A percentile compares a stretch with the other conserved stretches of the same genome.
phyloP scores from a whole-genome alignment of 2,113 vertebrate genomes.

The Leptobrachium leishanense region DNA sequence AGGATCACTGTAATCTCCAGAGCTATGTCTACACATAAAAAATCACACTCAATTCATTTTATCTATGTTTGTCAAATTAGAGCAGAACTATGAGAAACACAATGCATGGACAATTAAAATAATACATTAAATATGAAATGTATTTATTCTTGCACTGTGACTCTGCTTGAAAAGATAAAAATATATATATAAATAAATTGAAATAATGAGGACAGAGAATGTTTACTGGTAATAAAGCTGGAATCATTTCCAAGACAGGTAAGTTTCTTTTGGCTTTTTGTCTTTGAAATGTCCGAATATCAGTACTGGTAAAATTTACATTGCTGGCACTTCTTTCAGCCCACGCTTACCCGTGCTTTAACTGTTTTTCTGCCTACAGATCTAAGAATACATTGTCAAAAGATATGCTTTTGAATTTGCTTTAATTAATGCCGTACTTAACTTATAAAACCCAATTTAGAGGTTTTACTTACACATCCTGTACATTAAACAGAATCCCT shows the following conservation, averaged over 20 bases:
- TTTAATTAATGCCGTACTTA: too few species aligned
- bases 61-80: slow-evolving; percentile 25
- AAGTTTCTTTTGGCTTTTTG: slow-evolving; percentile 36
- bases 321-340: slow-evolving; percentile 33
- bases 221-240: slow-evolving; percentile 45
- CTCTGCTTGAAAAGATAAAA: slow-evolving; percentile 42
- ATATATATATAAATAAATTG: slow-evolving; percentile 38
- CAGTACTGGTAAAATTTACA: slow-evolving; percentile 42
- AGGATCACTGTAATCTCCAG: too few species aligned
- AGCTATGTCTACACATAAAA: too few species aligned
- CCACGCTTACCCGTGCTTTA: slow-evolving; percentile 26
- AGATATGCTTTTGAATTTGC: neutral
- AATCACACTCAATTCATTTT: neutral
- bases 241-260: slow-evolving; percentile 41
- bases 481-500: too few species aligned
- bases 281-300: slow-evolving; percentile 45
- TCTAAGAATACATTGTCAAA: neutral
- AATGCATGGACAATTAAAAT: slow-evolving; percentile 41
- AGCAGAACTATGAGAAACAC: slow-evolving; percentile 18
- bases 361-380: neutral
- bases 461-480: too few species aligned
- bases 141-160: slow-evolving; percentile 5
- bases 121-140: slow-evolving; percentile 32
- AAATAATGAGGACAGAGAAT: slow-evolving; percentile 41
- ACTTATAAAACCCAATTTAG: too few species aligned